A percentile compares a stretch with the other conserved stretches of the same genome.
These are phyloP conservation scores for Potorous gilbertii DNA, from an alignment of 2,797 vertebrate genomes.

Conservation along the genomic window DNA sequence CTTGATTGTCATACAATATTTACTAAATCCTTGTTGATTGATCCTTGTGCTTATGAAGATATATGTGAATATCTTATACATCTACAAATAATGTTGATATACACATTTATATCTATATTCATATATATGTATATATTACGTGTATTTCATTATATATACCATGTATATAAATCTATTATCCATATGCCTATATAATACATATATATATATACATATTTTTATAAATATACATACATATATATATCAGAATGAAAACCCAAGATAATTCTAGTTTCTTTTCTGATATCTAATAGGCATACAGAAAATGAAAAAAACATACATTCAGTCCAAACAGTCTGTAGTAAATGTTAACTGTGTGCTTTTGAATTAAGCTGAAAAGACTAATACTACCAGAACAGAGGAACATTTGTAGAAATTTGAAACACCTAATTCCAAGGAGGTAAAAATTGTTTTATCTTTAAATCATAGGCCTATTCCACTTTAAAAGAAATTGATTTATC, in stretches of 20 bases:
- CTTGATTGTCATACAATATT: no score
- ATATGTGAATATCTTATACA: no score
- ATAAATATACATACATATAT: neutral
- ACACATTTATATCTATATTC: no score
- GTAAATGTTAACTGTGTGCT: neutral
- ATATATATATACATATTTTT: neutral
- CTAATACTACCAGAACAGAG: neutral
- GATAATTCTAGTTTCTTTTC: neutral
- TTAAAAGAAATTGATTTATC: neutral
- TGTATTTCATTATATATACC: no score
- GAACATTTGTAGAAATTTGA: neutral
- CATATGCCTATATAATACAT: no score
- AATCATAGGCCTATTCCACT: neutral
- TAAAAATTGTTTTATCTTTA: neutral
- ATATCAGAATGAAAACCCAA: constrained; percentile 14
- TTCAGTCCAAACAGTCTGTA: neutral
- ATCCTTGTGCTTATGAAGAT: no score
- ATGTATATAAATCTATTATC: no score
- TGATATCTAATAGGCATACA: neutral
- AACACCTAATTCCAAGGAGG: constrained; percentile 14
- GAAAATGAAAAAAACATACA: neutral
- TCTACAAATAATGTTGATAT: no score
- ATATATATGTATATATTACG: no score
- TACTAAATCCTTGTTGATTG: no score
- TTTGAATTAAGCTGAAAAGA: neutral